These are phyloP conservation scores for Ethmia dodecea DNA, from an alignment of 2,888 invertebrate species.

Conservation along the genomic window DNA sequence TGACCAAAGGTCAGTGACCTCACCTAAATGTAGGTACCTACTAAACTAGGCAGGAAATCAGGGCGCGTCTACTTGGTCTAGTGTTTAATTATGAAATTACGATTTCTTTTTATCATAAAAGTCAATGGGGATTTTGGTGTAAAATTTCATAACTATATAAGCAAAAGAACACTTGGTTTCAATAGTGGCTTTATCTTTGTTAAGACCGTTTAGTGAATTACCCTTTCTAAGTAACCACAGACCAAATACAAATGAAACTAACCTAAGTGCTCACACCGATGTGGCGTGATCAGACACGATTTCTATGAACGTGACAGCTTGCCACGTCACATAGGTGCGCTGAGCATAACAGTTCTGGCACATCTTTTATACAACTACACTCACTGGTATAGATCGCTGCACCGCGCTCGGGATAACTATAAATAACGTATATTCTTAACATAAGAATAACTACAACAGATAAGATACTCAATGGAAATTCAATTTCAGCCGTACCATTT, in stretches of 20 bases:
- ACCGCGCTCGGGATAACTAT: conserved; percentile 25
- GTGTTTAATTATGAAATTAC: too few species aligned
- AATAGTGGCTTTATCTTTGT: too few species aligned
- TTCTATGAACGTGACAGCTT: conserved; percentile 28
- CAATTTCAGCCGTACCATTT: conserved; percentile 16
- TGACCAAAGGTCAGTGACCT: too few species aligned
- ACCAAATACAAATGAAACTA: conserved; percentile 38
- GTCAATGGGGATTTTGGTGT: too few species aligned
- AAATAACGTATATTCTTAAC: conserved; percentile 62
- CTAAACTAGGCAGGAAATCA: too few species aligned
- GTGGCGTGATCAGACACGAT: conserved; percentile 4
- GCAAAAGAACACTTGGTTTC: too few species aligned
- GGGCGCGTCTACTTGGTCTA: too few species aligned
- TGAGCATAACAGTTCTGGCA: too few species aligned
- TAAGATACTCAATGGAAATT: conserved; percentile 44
- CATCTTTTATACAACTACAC: conserved; percentile 40
- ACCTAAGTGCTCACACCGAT: conserved; percentile 1
- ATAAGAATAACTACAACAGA: conserved; percentile 69
- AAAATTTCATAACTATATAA: too few species aligned
- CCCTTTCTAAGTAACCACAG: conserved; percentile 54
- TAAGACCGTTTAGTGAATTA: too few species aligned
- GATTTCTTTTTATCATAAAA: too few species aligned
- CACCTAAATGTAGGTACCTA: too few species aligned
- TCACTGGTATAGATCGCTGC: conserved; percentile 35
- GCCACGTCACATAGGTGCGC: conserved; percentile 55